Evolutionary conservation across 2,888 invertebrate species (phyloP), one percentile per base, ranked within the genome.

Genomic region (Drosophila antonietae): DNA sequence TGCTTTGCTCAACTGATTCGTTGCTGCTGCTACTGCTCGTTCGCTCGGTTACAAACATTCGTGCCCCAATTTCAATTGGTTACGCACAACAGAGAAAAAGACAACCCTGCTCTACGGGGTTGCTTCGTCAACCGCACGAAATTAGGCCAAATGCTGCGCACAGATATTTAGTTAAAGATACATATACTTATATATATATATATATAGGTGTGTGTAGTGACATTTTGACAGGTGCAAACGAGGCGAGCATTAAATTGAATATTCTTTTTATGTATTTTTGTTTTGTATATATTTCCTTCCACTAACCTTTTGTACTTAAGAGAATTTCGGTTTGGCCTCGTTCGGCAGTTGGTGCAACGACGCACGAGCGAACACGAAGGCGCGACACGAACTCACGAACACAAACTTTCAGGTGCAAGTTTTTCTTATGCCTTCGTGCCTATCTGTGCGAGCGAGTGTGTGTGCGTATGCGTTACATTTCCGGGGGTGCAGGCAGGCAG

Each of bases 21-120:
- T 60, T 77, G 73, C 68, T 61, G 67, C 41, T 43, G 12, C 33
- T 18, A 12, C 12, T 18, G 33, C 18, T 52, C 52, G 20, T 15
- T 18, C 28, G 57, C 37, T 46, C 57, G 43, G 8, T 31, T 49
- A 47, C 47, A 28, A 49, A n/a, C 47, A 41, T 31, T 43, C 60
- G 60, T 83, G 83, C 88, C 83, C 83, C 83, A 84, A 85, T 84
- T 84, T 82, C 88, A 89, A 89, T 84, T 88, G 89, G 89, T 88
- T 88, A 83, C 89, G 89, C 89, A 86, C 82, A 80, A 33, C 57
- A 65, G 64, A 68, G 61, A 43, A 49, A 57, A 67, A 62, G 63
- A 58, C 74, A 81, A 86, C 89, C 84, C 89, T 83, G 79, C 73
- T 60, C 70, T 55, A 70, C 61, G 73, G 69, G 80, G 81, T 74